Evolutionary conservation across 2,113 vertebrate genomes (phyloP), one percentile per base, ranked within the genome.

Genomic region (Thalassoma bifasciatum): DNA sequence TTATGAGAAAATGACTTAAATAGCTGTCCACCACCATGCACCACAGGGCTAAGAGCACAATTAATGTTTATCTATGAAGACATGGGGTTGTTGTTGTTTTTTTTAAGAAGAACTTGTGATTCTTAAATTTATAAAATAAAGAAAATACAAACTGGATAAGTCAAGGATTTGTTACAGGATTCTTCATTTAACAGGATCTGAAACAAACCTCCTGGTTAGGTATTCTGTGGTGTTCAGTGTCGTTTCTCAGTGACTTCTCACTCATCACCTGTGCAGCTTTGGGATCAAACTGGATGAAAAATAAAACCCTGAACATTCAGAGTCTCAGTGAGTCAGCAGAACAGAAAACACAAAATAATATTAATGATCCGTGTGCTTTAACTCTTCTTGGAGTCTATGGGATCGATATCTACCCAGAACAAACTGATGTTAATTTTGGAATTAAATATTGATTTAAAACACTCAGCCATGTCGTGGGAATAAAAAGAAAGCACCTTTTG

Each of bases 381-480:
- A 76, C 44, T 77, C 64, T 59, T 79, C 47, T 57, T 75, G 34
- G 8, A 21, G 64, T 75, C 56, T 57, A 4, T 36, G 22, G 46
- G 67, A 79, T 87, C 84, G 56, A 85, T 86, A 84, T 13, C 61
- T 46, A 60, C 54, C 81, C 57, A 26, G 47, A 83, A 69, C 68
- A 71, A 72, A 68, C 51, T 54, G 74, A 65, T 75, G 67, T 72
- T 80, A 58, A 70, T 79, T 30, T 76, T 81, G 26, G 62, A 85
- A 89, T 84, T 82, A 79, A 82, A 84, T 81, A 79, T 89, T 81
- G 66, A 86, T 88, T 79, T 23, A 21, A 50, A 42, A 69, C 26
- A 63, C 51, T 75, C 58, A 54, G 54, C 62, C 66, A 50, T 17
- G 75, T 66, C 59, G 34, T 42, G 42, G 66, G 34, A 81, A 66